phyloP scores from a whole-genome alignment of 1,140 invertebrate genomes.

The Drosophila insularis region DNA sequence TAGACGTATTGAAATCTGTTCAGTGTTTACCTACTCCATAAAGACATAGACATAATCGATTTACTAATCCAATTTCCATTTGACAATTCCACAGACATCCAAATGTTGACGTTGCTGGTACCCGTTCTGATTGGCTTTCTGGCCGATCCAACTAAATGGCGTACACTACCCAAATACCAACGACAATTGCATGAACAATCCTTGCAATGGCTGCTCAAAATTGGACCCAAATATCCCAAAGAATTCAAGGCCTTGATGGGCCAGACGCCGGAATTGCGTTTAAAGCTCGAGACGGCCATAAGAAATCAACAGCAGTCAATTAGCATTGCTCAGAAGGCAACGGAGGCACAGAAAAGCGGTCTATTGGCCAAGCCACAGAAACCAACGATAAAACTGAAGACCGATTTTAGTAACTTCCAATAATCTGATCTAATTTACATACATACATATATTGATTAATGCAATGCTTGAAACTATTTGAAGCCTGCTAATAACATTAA shows the following conservation, averaged over 20 bases:
- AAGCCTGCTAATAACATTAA: not conserved
- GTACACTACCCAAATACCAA: constrained; percentile 86
- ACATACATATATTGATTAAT: constrained; percentile 5
- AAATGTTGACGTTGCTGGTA: constrained; percentile 93
- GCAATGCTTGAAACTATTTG: constrained; percentile 19
- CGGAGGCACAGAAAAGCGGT: constrained; percentile 81
- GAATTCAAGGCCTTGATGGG: constrained; percentile 96
- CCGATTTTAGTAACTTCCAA: constrained; percentile 96
- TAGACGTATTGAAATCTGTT: constrained; percentile 17
- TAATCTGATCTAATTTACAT: constrained; percentile 26
- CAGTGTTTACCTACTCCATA: not conserved
- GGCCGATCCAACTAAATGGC: constrained; percentile 86
- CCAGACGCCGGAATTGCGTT: constrained; percentile 89
- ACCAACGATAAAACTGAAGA: constrained; percentile 96
- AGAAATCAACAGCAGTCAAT: constrained; percentile 87
- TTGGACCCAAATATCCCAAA: constrained; percentile 95
- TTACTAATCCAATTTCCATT: not conserved
- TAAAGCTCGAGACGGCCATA: constrained; percentile 93
- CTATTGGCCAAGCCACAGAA: constrained; percentile 84
- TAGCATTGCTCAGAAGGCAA: constrained; percentile 83
- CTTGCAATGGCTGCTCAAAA: constrained; percentile 93
- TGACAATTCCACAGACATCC: constrained; percentile 87
- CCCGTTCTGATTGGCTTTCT: constrained; percentile 94
- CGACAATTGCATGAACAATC: constrained; percentile 92
- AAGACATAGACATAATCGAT: not conserved